Evolutionary conservation across 2,888 invertebrate species (phyloP).

Genomic region (Lycocerus yunnanus): DNA sequence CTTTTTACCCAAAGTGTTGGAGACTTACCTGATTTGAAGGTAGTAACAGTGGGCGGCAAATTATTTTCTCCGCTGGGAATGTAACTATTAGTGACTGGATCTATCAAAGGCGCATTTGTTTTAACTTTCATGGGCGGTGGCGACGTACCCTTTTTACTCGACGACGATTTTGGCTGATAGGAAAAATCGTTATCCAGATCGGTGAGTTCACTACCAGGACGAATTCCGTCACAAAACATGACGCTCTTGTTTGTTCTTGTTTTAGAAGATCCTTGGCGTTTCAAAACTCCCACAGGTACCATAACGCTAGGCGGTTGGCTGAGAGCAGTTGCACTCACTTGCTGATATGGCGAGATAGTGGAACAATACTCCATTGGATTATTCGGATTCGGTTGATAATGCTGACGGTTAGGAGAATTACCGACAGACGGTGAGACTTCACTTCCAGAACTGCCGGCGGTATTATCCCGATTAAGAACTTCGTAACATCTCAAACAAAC

Average conservation of each 20-base stretch:
- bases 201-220: constrained; percentile 84
- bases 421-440: constrained; percentile 42
- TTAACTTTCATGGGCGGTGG: constrained; percentile 19
- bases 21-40: constrained; percentile 58
- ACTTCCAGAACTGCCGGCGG: constrained; percentile 41
- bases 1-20: no score
- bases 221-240: constrained; percentile 88
- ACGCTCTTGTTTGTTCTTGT: constrained; percentile 71
- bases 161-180: constrained; percentile 40
- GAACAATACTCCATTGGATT: constrained; percentile 89
- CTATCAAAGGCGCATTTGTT: constrained; percentile 53
- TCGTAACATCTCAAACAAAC: constrained; percentile 76
- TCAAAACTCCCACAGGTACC: constrained; percentile 83
- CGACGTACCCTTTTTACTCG: constrained; percentile 14
- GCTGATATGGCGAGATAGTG: constrained; percentile 77
- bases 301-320: constrained; percentile 72
- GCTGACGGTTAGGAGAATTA: constrained; percentile 42
- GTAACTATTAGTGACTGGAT: constrained; percentile 61
- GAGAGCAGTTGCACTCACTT: constrained; percentile 62
- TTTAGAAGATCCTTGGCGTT: constrained; percentile 66
- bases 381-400: constrained; percentile 75
- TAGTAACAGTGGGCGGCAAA: constrained; percentile 62
- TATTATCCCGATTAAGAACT: constrained; percentile 53
- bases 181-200: constrained; percentile 70
- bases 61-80: constrained; percentile 59